Percentiles rank a stretch among this genome's conserved stretches.
Conservation (phyloP, 2,888 invertebrate genomes). For the Polietes domitor region DNA sequence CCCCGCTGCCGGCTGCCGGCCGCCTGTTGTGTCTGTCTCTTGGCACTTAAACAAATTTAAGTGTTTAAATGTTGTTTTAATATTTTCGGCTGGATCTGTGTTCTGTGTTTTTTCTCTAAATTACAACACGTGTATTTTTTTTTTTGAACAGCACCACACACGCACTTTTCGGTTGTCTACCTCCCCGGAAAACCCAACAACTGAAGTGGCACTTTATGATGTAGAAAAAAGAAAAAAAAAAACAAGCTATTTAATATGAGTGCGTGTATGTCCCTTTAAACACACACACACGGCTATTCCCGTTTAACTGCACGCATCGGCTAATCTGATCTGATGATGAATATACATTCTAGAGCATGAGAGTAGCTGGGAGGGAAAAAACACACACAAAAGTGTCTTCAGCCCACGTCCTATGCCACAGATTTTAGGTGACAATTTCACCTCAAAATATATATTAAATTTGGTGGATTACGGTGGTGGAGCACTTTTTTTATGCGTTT, state of each 20-base stretch:
- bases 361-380: background rate
- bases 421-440: background rate
- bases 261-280: too few species aligned
- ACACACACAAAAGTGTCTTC: background rate
- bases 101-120: background rate
- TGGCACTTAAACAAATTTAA: conserved; percentile 7
- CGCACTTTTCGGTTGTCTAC: background rate
- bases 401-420: too few species aligned
- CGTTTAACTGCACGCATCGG: background rate
- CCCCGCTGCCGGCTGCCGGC: background rate
- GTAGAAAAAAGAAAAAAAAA: background rate
- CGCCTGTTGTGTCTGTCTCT: too few species aligned
- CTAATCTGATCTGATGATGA: background rate
- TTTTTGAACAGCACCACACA: conserved; percentile 8
- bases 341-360: background rate
- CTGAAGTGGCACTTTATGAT: background rate
- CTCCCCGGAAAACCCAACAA: conserved; percentile 13
- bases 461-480: too few species aligned
- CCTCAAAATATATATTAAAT: too few species aligned
- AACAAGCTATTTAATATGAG: background rate
- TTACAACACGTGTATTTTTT: conserved; percentile 29
- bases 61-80: conserved; percentile 10
- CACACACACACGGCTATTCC: too few species aligned
- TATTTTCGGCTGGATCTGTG: background rate
- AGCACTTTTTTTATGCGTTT: too few species aligned